Conservation (phyloP, 2,113 vertebrate genomes). For the Caloenas nicobarica region DNA sequence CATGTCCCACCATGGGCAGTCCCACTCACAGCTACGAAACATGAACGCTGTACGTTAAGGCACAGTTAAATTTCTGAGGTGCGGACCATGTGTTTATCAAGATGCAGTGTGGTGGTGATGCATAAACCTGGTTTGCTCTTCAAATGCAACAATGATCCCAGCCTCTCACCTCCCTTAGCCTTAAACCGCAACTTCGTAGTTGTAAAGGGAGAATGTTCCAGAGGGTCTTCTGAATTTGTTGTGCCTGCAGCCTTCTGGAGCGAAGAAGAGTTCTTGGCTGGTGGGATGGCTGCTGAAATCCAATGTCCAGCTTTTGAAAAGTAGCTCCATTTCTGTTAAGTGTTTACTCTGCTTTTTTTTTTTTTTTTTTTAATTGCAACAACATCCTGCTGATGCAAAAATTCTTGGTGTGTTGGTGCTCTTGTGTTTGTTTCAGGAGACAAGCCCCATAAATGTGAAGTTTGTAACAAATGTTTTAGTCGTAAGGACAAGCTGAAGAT, state of each 20-base stretch:
- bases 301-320: background rate
- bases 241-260: background rate
- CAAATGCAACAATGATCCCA: background rate
- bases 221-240: background rate
- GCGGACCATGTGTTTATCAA: background rate
- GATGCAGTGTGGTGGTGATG: background rate
- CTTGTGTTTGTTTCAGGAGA: slow-evolving; percentile 79
- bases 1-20: accelerated
- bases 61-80: background rate
- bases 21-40: background rate
- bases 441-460: slow-evolving; percentile 94
- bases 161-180: background rate
- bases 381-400: background rate
- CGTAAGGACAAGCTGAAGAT: slow-evolving; percentile 96
- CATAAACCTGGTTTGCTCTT: background rate
- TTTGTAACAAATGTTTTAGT: slow-evolving; percentile 93
- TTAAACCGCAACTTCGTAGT: accelerated
- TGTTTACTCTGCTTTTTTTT: accelerated
- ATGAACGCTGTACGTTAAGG: background rate
- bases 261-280: background rate
- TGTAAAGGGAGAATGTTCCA: background rate
- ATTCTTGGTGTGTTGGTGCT: background rate
- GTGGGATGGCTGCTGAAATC: background rate
- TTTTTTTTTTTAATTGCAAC: background rate
- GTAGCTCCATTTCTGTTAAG: background rate